Evolutionary conservation across 2,888 invertebrate species (phyloP).

Genomic region (Cheilosia pagana): DNA sequence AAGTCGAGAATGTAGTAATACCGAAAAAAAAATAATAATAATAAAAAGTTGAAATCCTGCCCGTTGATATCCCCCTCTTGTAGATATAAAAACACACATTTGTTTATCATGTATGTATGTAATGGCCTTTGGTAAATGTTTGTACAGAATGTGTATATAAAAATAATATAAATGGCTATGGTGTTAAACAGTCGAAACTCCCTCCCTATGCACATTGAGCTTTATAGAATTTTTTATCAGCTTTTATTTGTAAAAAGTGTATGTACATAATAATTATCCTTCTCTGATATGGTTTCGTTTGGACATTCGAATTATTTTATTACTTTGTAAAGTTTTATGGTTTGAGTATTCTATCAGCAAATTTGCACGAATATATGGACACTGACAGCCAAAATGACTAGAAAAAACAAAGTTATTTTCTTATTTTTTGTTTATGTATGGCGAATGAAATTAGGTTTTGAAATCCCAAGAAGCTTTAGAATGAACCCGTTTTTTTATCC

Average conservation of each 20-base stretch:
- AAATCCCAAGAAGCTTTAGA: conserved; percentile 39
- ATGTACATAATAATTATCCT: conserved; percentile 30
- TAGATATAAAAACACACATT: conserved; percentile 19
- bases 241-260: conserved; percentile 35
- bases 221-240: conserved; percentile 43
- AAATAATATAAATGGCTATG: conserved; percentile 56
- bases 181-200: conserved; percentile 59
- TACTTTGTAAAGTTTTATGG: conserved; percentile 6
- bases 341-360: conserved; percentile 28
- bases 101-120: conserved; percentile 60
- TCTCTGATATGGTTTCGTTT: conserved; percentile 18
- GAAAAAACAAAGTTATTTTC: conserved; percentile 24
- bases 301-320: not conserved
- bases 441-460: conserved; percentile 43
- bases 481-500: conserved; percentile 6
- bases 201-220: conserved; percentile 59
- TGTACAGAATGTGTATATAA: conserved; percentile 66
- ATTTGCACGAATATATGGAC: conserved; percentile 60
- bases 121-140: conserved; percentile 70
- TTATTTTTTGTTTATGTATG: conserved; percentile 22
- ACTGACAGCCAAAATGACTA: conserved; percentile 49
- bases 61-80: conserved; percentile 67
- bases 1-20: conserved; percentile 69
- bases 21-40: too few species aligned
- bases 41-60: conserved; percentile 27